Percentiles rank a stretch among this genome's conserved stretches.
phyloP scores from a whole-genome alignment of 2,888 invertebrate genomes.

The Malacosoma neustria region DNA sequence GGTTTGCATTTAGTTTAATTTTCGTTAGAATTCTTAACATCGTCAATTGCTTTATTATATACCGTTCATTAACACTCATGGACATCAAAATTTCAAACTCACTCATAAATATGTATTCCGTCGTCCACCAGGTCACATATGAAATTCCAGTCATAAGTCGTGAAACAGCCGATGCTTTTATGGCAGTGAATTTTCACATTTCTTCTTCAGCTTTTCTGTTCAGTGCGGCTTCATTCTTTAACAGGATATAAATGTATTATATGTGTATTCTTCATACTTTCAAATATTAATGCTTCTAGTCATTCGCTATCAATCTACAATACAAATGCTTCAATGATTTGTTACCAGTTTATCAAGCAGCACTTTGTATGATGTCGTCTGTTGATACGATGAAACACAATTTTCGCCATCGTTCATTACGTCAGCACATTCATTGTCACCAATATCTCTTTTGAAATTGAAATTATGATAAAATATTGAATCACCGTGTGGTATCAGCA shows the following conservation, averaged over 20 bases:
- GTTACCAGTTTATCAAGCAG: conserved; percentile 13
- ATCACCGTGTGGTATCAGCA: conserved; percentile 70
- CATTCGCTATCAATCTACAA: conserved; percentile 17
- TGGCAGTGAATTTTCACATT: conserved; percentile 43
- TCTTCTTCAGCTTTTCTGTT: conserved; percentile 49
- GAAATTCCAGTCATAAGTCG: not conserved
- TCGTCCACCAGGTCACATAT: not conserved
- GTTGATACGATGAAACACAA: no score
- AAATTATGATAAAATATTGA: conserved; percentile 46
- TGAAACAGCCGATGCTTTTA: conserved; percentile 31
- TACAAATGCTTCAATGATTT: conserved; percentile 9
- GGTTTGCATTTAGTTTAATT: not conserved
- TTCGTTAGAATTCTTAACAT: not conserved
- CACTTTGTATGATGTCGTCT: no score
- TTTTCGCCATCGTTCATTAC: conserved; percentile 34
- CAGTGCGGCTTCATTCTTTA: conserved; percentile 47
- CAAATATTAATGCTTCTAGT: conserved; percentile 22
- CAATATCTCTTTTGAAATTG: conserved; percentile 36
- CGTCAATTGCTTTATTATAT: not conserved
- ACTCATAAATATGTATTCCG: not conserved
- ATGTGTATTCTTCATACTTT: conserved; percentile 15
- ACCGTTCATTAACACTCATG: not conserved
- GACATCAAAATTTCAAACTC: not conserved
- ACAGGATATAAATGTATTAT: conserved; percentile 13
- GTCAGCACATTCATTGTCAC: conserved; percentile 44